These are phyloP conservation scores for Rhyacophila brunnea DNA, from an alignment of 1,140 invertebrate genomes.

Conservation along the genomic window DNA sequence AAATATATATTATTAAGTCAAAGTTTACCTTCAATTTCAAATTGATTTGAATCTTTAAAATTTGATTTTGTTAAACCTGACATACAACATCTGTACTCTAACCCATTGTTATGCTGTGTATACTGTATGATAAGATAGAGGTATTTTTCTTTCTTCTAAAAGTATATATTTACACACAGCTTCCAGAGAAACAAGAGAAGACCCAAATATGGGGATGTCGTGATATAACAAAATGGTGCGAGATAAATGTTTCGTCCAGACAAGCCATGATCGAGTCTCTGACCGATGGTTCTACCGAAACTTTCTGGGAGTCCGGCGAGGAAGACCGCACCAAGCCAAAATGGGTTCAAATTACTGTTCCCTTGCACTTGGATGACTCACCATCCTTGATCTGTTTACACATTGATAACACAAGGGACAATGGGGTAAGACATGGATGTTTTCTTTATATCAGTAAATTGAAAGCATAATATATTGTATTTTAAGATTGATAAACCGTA, in stretches of 20 bases:
- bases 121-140: too few species aligned
- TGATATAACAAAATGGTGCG: slow-evolving; percentile 67
- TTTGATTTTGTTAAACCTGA: too few species aligned
- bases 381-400: slow-evolving; percentile 79
- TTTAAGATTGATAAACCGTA: too few species aligned
- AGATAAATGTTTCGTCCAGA: slow-evolving; percentile 87
- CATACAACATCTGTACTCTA: too few species aligned
- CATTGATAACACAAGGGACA: slow-evolving; percentile 89
- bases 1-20: too few species aligned
- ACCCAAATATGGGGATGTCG: slow-evolving; percentile 37
- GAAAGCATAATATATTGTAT: too few species aligned
- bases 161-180: too few species aligned
- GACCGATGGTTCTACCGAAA: slow-evolving; percentile 93
- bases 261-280: slow-evolving; percentile 91
- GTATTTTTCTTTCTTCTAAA: too few species aligned
- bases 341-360: slow-evolving; percentile 52
- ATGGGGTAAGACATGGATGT: slow-evolving; percentile 75
- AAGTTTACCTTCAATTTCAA: too few species aligned
- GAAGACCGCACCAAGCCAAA: slow-evolving; percentile 93
- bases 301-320: slow-evolving; percentile 98
- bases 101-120: too few species aligned
- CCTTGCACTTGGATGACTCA: slow-evolving; percentile 54
- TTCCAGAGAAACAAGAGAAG: not conserved
- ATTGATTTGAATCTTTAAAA: too few species aligned
- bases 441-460: too few species aligned